Conservation (phyloP, 2,888 invertebrate genomes). For the Nephrotoma guestfalica region DNA sequence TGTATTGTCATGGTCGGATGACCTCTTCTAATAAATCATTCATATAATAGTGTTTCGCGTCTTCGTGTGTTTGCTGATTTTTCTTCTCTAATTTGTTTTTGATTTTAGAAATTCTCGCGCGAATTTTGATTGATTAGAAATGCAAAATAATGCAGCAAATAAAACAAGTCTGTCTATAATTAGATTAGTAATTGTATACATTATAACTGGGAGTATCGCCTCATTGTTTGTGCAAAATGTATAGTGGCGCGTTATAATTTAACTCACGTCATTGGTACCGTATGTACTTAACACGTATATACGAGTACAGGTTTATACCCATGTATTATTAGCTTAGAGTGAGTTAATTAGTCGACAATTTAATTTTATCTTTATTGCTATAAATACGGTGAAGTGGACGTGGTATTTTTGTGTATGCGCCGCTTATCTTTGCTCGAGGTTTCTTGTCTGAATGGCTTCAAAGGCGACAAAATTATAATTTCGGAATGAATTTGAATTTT, state of each 20-base stretch:
- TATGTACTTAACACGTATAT: no score
- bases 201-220: background rate
- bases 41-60: background rate
- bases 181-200: background rate
- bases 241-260: background rate
- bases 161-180: background rate
- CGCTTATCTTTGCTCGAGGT: background rate
- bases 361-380: background rate
- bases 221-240: background rate
- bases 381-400: background rate
- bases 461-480: background rate
- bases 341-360: background rate
- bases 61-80: background rate
- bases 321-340: background rate
- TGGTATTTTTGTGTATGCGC: background rate
- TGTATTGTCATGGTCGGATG: background rate
- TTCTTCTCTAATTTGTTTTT: background rate
- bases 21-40: background rate
- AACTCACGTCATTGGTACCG: background rate
- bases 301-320: background rate
- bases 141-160: background rate
- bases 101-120: background rate
- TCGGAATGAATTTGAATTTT: background rate
- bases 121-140: background rate
- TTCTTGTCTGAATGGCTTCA: background rate